phyloP scores from a whole-genome alignment of 2,113 vertebrate species.

The Illadopsis cleaveri region DNA sequence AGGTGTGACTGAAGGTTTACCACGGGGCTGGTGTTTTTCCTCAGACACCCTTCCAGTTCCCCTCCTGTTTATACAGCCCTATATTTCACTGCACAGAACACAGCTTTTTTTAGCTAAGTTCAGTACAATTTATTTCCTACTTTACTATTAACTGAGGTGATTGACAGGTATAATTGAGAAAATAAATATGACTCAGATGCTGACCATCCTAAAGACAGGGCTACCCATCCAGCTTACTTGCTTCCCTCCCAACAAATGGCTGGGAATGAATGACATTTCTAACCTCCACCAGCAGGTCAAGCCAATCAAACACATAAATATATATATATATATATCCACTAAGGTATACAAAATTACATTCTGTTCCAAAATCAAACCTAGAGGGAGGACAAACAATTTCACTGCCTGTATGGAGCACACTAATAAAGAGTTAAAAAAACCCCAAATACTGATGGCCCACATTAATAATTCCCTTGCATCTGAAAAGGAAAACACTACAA shows the following conservation, averaged over 20 bases:
- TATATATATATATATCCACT: neutral
- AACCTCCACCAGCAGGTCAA: neutral
- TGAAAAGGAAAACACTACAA: neutral
- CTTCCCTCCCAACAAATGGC: neutral
- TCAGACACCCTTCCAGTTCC: neutral
- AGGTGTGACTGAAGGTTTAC: neutral
- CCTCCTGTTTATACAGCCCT: neutral
- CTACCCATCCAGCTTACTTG: neutral
- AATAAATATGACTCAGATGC: neutral
- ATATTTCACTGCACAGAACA: neutral
- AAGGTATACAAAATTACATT: neutral
- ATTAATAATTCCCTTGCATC: neutral
- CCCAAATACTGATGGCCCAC: neutral
- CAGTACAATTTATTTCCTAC: neutral
- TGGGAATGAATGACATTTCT: neutral
- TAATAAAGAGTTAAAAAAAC: neutral
- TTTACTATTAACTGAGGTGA: neutral
- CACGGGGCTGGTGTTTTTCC: accelerated
- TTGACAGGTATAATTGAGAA: neutral
- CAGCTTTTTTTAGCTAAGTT: neutral
- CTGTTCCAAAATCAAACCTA: neutral
- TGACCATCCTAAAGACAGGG: neutral
- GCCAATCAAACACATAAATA: neutral
- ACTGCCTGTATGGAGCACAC: neutral
- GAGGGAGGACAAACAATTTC: neutral